These are phyloP conservation scores for Pegoplata infirma DNA, from an alignment of 2,888 invertebrate genomes.

Conservation along the genomic window DNA sequence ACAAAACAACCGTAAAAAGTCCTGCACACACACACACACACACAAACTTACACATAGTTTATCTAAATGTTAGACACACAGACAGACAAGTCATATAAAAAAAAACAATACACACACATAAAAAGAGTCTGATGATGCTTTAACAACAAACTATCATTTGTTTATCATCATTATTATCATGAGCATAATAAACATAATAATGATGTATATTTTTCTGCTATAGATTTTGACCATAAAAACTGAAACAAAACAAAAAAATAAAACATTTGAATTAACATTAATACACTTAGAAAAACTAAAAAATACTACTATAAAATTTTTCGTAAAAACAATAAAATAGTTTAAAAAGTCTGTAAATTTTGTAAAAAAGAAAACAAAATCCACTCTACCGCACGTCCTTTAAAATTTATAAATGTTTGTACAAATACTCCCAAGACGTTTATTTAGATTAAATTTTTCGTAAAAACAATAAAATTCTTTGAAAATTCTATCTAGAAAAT, in stretches of 20 bases:
- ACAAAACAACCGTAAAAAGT: constrained; percentile 66
- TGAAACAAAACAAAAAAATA: neutral
- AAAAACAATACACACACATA: constrained; percentile 75
- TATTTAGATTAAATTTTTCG: no score
- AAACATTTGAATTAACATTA: neutral
- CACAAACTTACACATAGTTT: constrained; percentile 4
- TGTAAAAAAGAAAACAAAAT: no score
- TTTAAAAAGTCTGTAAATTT: no score
- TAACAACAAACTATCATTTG: constrained; percentile 24
- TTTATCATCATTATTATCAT: neutral
- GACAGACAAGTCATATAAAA: constrained; percentile 62
- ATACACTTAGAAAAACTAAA: neutral
- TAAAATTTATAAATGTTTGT: no score
- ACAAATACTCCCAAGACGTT: no score
- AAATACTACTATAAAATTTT: no score
- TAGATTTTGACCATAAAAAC: neutral
- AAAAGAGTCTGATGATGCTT: constrained; percentile 66
- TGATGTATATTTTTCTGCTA: neutral
- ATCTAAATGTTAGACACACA: no score
- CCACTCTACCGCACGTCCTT: no score
- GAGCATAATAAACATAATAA: neutral
- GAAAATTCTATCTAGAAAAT: no score
- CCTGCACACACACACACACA: constrained; percentile 27
- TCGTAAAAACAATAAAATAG: no score
- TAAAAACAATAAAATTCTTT: no score